These are phyloP conservation scores for Morone saxatilis DNA, from an alignment of 2,113 vertebrate species.

Conservation along the genomic window DNA sequence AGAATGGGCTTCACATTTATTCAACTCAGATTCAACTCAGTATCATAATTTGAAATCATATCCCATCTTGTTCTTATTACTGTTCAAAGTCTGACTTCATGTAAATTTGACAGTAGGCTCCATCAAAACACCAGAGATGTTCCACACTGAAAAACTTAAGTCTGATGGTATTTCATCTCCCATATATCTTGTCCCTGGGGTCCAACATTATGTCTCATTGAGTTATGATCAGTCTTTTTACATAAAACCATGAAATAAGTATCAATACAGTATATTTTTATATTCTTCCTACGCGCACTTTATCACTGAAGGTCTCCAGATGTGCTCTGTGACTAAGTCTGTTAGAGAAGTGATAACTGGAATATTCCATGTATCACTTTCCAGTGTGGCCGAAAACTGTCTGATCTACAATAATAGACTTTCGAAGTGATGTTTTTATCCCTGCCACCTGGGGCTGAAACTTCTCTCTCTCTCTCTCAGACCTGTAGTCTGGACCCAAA, in stretches of 20 bases:
- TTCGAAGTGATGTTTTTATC: slow-evolving; percentile 68
- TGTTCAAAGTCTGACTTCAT: slow-evolving; percentile 4
- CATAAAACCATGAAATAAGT: slow-evolving; percentile 58
- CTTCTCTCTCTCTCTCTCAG: slow-evolving; percentile 10
- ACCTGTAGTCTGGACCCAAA: not conserved
- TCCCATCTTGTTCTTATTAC: slow-evolving; percentile 3
- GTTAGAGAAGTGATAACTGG: slow-evolving; percentile 59
- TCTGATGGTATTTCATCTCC: slow-evolving; percentile 35
- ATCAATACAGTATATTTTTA: slow-evolving; percentile 65
- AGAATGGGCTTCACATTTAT: not conserved
- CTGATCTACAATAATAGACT: slow-evolving; percentile 64
- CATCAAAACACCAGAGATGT: slow-evolving; percentile 12
- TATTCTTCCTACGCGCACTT: slow-evolving; percentile 59
- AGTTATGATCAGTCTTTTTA: slow-evolving; percentile 30
- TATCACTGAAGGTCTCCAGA: slow-evolving; percentile 78
- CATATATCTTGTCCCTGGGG: slow-evolving; percentile 42
- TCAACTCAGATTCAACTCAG: not conserved
- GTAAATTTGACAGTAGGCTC: slow-evolving; percentile 19
- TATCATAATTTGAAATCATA: slow-evolving; percentile 1
- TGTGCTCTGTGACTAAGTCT: slow-evolving; percentile 68
- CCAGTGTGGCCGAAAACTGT: slow-evolving; percentile 58
- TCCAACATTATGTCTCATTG: slow-evolving; percentile 62
- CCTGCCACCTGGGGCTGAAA: slow-evolving; percentile 66
- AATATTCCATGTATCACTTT: slow-evolving; percentile 66
- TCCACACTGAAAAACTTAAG: slow-evolving; percentile 8